Base-by-base conservation (phyloP, 2,113 vertebrate genomes). In the Macrotis lagotis region DNA sequence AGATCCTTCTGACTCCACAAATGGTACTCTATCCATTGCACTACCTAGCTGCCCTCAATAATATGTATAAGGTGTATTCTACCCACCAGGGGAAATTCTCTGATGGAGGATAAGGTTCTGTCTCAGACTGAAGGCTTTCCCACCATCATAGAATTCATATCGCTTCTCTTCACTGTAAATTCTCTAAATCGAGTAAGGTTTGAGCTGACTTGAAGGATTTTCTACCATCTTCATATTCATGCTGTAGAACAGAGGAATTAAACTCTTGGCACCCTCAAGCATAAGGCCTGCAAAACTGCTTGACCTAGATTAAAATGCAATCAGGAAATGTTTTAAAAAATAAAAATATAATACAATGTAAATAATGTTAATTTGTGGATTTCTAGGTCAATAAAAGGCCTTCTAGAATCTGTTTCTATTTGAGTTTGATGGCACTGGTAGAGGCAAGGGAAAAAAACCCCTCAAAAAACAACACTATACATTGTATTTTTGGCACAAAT, bases 81-180 rank as follows among this genome's bases (percentile, higher is more conserved):
- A 59, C 31, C 59, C 59, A 66, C 14, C 59, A n/a, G 59, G 31
- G 1, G 59, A 91, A 89, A 96, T 55, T 50, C 47, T 91, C 89
- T 48, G 89, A 51, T 96, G 94, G 83, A 51, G 51, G 89, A 90
- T 90, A 31, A 93, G 51, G 24, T 89, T 88, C 47, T 90, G 28
- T 37, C 4, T 51, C 10, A 90, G 83, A 26, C 37, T 90, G 53
- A 95, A 96, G 22, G 44, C 11, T 88, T 95, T 95, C 50, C 52
- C 89, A 28, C 92, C 59, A 66, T 92, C 93, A 14, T 50, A 55
- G 50, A 96, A 93, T 55, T 74, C 51, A 91, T 44, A 91, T 1
- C 94, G 51, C 28, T 95, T 96, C 49, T 97, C 95, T 0, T 95
- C 91, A 22, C 66, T 96, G 50, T 96, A 94, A 88, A 94, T 91